Percentiles rank a stretch among this genome's conserved stretches.
These are phyloP conservation scores for Grammomys dolichurus DNA, from an alignment of 2,113 vertebrate genomes.

Conservation along the genomic window DNA sequence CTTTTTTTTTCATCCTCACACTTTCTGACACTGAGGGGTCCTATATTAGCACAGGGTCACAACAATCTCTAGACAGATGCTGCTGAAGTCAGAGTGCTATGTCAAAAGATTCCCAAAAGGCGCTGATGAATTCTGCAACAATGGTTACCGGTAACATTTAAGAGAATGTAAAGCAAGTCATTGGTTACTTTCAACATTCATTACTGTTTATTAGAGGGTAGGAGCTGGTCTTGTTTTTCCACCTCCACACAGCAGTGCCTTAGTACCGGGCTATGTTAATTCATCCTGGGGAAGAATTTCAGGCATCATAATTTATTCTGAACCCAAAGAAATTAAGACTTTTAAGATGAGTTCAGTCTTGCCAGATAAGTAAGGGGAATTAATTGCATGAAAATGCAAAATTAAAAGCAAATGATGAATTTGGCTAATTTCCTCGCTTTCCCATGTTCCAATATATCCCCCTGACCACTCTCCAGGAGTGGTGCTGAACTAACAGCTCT, in stretches of 20 bases:
- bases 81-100: constrained; percentile 83
- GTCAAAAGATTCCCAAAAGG: constrained; percentile 90
- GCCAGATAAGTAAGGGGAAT: constrained; percentile 69
- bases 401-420: constrained; percentile 77
- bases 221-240: constrained; percentile 53
- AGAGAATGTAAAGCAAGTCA: constrained; percentile 49
- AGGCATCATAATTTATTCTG: constrained; percentile 59
- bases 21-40: constrained; percentile 87
- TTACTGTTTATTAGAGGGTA: constrained; percentile 16
- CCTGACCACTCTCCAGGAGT: constrained; percentile 78
- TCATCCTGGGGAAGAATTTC: constrained; percentile 15
- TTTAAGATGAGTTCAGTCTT: constrained; percentile 61
- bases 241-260: neutral
- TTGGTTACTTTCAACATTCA: constrained; percentile 29
- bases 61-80: constrained; percentile 85
- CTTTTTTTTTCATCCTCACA: constrained; percentile 82
- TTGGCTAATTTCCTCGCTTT: constrained; percentile 76
- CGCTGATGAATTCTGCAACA: constrained; percentile 86
- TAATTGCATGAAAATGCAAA: constrained; percentile 73
- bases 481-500: constrained; percentile 80
- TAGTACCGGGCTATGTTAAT: constrained; percentile 46
- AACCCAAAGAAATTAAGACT: constrained; percentile 61
- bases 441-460: constrained; percentile 79
- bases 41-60: constrained; percentile 87
- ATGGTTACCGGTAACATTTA: constrained; percentile 82